These are phyloP conservation scores for Apodemia mormo DNA, from an alignment of 2,888 invertebrate species.

Conservation along the genomic window DNA sequence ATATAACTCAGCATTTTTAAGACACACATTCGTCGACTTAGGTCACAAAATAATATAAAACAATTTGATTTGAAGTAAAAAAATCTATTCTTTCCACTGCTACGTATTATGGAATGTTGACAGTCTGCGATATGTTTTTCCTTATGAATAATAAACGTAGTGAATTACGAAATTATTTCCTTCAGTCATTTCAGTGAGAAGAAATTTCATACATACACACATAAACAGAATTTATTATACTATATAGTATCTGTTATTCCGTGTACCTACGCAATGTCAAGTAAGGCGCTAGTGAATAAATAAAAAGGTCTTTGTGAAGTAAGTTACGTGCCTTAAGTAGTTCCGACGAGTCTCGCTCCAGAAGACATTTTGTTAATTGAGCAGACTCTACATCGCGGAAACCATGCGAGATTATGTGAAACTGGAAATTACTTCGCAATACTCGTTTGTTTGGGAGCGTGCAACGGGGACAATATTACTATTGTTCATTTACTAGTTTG, in stretches of 20 bases:
- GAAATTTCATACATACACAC: too few relatives aligned
- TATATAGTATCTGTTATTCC: neutral
- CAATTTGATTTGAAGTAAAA: too few relatives aligned
- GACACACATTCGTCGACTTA: too few relatives aligned
- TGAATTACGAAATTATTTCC: too few relatives aligned
- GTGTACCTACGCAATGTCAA: neutral
- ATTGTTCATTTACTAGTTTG: neutral
- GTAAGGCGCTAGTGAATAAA: neutral
- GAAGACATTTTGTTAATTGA: slow-evolving; percentile 17
- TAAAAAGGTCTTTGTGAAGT: neutral
- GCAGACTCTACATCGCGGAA: neutral
- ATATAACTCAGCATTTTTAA: too few relatives aligned
- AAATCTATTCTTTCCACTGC: too few relatives aligned
- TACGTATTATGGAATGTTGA: too few relatives aligned
- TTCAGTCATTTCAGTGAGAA: too few relatives aligned
- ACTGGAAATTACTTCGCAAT: neutral
- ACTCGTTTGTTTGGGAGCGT: neutral
- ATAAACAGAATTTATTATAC: too few relatives aligned
- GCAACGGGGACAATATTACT: neutral
- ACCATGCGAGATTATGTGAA: neutral
- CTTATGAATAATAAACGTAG: too few relatives aligned
- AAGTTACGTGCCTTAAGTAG: neutral
- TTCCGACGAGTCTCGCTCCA: slow-evolving; percentile 1
- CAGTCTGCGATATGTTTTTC: too few relatives aligned
- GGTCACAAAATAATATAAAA: too few relatives aligned